Evolutionary conservation across 2,888 invertebrate genomes (phyloP), one percentile per base, ranked within the genome.

Genomic region (Eudasyphora cyanicolor): DNA sequence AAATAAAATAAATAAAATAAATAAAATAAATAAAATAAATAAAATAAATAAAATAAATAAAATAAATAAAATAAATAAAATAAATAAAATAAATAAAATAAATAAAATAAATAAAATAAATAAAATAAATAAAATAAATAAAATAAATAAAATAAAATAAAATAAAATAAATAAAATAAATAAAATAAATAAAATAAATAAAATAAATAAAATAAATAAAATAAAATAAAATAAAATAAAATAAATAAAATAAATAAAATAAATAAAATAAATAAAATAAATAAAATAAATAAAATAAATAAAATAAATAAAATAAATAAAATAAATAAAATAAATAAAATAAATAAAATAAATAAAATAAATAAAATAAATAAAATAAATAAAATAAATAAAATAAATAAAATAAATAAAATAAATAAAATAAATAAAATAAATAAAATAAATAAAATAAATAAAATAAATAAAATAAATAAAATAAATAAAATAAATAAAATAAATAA

Each of bases 301-400:
- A n/a, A 8, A 45, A 45, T 8, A 45, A 7, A n/a, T 45, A 45
- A 45, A 45, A 45, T n/a, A n/a, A 8, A 45, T 8, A 45, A 45
- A 7, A n/a, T 45, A 45, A 45, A 45, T 8, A 7, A n/a, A 8
- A 45, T 8, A 45, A 45, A 45, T 45, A n/a, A 7, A 45, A 45
- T 8, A 45, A 8, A n/a, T n/a, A 45, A 45, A 45, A 45, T 45
- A n/a, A n/a, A n/a, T n/a, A 45, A 45, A 45, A 45, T 45, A n/a
- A n/a, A n/a, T n/a, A 45, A 45, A 45, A 45, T 45, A n/a, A n/a
- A n/a, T n/a, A 45, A 45, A 45, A 45, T 45, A n/a, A n/a, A n/a
- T n/a, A 45, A 45, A 45, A 45, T 45, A n/a, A n/a, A n/a, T n/a
- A 45, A 45, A 45, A 45, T 45, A n/a, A n/a, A n/a, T 45, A 45